Percentiles rank a stretch among this genome's conserved stretches.
These are phyloP conservation scores for Jaculus jaculus DNA, from an alignment of 2,113 vertebrate species.

Conservation along the genomic window DNA sequence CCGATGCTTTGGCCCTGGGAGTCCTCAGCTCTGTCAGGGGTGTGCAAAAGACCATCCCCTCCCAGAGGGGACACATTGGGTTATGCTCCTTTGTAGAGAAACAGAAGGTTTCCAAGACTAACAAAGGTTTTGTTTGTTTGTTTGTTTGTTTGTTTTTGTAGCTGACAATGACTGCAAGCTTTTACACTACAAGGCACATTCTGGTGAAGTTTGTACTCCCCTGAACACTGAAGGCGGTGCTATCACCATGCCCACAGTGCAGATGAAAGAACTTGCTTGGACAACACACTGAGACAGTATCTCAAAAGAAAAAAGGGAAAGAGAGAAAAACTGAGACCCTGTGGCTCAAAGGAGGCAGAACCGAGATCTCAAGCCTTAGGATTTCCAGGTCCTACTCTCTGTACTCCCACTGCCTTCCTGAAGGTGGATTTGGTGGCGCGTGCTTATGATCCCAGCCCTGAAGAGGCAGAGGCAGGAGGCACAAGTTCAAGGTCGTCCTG, in stretches of 20 bases:
- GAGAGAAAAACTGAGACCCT: no score
- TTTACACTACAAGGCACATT: not conserved
- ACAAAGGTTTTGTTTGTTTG: not conserved
- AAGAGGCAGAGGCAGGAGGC: not conserved
- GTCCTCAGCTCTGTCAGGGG: not conserved
- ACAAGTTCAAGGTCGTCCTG: no score
- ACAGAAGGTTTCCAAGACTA: not conserved
- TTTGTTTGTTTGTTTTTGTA: not conserved
- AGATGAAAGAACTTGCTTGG: conserved; percentile 12
- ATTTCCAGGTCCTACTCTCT: not conserved
- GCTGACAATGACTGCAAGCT: not conserved
- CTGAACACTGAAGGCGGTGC: not conserved
- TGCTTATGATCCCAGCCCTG: not conserved
- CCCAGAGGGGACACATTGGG: not conserved
- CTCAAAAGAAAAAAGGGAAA: not conserved
- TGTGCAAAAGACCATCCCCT: not conserved
- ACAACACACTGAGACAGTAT: not conserved
- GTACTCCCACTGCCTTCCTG: not conserved
- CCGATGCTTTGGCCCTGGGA: not conserved
- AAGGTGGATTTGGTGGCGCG: not conserved
- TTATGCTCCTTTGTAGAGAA: not conserved
- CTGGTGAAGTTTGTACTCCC: not conserved
- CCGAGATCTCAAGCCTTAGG: not conserved
- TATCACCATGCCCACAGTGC: not conserved
- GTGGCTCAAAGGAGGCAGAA: conserved; percentile 7